Percentiles rank a stretch among this genome's conserved stretches.
These are phyloP conservation scores for Siniperca scherzeri DNA, from an alignment of 2,797 vertebrate species.

Conservation along the genomic window DNA sequence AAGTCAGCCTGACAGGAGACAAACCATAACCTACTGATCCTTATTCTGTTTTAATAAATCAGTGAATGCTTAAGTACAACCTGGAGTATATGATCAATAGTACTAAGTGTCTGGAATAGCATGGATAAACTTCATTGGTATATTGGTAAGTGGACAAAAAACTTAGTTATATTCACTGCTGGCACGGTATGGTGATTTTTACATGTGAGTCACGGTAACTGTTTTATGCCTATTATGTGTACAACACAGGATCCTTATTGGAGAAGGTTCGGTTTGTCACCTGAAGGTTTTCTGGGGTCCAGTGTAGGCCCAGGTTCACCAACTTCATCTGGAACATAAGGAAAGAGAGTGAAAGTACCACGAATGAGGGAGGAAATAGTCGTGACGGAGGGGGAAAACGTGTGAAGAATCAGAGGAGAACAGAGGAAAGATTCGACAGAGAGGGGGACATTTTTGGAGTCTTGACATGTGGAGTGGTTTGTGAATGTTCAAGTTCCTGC, in stretches of 20 bases:
- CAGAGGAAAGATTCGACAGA: neutral
- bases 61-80: neutral
- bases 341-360: neutral
- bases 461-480: constrained; percentile 9
- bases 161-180: neutral
- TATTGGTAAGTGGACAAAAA: neutral
- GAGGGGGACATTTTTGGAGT: constrained; percentile 3
- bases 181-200: neutral
- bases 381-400: neutral
- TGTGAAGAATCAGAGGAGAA: neutral
- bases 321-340: constrained; percentile 57
- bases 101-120: neutral
- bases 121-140: too few relatives aligned
- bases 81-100: neutral
- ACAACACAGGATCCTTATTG: neutral
- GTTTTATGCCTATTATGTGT: neutral
- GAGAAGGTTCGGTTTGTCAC: constrained; percentile 47
- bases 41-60: neutral
- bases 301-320: constrained; percentile 50
- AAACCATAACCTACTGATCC: neutral
- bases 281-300: constrained; percentile 61
- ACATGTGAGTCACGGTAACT: neutral
- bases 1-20: too few relatives aligned
- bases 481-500: constrained; percentile 24
- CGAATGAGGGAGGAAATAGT: neutral